Evolutionary conservation across 2,888 invertebrate genomes (phyloP), one percentile per base, ranked within the genome.

Genomic region (Orchesellides sinensis): DNA sequence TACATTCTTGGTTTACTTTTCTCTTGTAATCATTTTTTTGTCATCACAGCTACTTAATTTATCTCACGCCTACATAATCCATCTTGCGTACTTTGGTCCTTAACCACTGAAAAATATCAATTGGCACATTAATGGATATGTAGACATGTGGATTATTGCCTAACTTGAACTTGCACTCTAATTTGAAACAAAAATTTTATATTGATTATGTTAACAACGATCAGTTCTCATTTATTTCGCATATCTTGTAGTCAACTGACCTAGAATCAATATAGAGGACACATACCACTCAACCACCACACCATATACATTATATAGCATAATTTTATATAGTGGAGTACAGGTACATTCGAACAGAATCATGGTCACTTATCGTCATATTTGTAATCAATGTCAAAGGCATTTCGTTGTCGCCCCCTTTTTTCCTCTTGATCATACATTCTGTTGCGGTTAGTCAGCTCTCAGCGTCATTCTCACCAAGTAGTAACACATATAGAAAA

Each of bases 121-220:
- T 72, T 72, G 72, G 59, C 72, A 72, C 45, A 5, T 56, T 23
- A 14, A 2, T 40, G 40, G 40, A n/a, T 5, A 66, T 23, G 12
- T n/a, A 65, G 65, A 14, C 29, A 40, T 8, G 10, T 40, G 40
- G 40, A n/a, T 12, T 5, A 32, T 79, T 81, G 74, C 69, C 49
- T 21, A 74, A 81, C 81, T 81, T 81, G 81, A 81, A 81, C 81
- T 81, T 81, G 81, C 81, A 81, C 81, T 81, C 54, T 63, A 69
- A 78, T 61, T 70, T 63, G 66, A 65, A 56, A 66, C 29, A 47
- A 75, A 75, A 68, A 73, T 45, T 19, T n/a, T n/a, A n/a, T n/a
- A n/a, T n/a, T n/a, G n/a, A n/a, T n/a, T n/a, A n/a, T n/a, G n/a
- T n/a, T n/a, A n/a, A n/a, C 21, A 32, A 80, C 63, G 70, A 52